Conservation (phyloP, 2,113 vertebrate species). For the Mus pahari region DNA sequence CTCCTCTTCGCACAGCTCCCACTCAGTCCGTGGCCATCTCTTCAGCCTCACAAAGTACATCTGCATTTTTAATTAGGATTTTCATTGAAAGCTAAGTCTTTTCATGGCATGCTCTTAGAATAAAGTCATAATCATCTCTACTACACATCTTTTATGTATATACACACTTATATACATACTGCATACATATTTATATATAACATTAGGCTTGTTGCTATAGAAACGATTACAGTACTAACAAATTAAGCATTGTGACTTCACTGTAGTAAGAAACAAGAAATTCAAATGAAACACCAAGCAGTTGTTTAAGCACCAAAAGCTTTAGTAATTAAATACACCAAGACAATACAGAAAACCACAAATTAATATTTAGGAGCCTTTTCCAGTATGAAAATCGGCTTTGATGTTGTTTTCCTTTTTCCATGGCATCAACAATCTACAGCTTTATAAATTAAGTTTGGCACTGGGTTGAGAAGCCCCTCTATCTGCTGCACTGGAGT, state of each 20-base stretch:
- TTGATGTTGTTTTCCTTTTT: slow-evolving; percentile 60
- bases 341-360: slow-evolving; percentile 70
- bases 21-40: neutral
- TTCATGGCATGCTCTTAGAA: slow-evolving; percentile 8
- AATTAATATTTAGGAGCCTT: slow-evolving; percentile 76
- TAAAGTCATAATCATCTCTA: slow-evolving; percentile 61
- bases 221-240: slow-evolving; percentile 74
- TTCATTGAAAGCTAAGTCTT: slow-evolving; percentile 60
- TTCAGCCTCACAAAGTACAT: slow-evolving; percentile 34
- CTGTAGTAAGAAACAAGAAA: slow-evolving; percentile 75
- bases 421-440: neutral
- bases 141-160: slow-evolving; percentile 54
- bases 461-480: slow-evolving; percentile 54
- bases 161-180: slow-evolving; percentile 20
- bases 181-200: slow-evolving; percentile 77
- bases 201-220: slow-evolving; percentile 77
- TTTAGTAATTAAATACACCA: slow-evolving; percentile 75
- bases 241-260: slow-evolving; percentile 75
- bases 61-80: slow-evolving; percentile 58
- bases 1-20: neutral
- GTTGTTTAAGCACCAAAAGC: slow-evolving; percentile 78
- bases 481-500: neutral
- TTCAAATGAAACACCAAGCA: slow-evolving; percentile 74
- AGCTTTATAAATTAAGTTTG: slow-evolving; percentile 68
- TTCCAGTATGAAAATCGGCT: slow-evolving; percentile 52